Evolutionary conservation across 2,888 invertebrate species (phyloP).

Genomic region (Heliconius ethilla): DNA sequence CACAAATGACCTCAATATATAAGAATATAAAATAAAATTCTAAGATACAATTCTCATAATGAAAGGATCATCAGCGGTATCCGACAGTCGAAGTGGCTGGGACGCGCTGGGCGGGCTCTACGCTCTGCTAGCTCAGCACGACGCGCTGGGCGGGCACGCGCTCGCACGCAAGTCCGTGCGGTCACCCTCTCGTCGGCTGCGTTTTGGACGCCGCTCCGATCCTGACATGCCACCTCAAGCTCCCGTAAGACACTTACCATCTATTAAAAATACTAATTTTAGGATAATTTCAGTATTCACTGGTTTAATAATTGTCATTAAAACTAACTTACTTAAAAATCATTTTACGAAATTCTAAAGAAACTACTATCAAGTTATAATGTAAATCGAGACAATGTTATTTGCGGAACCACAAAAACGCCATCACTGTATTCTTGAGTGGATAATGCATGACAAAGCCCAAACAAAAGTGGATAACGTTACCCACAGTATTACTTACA

Average conservation of each 20-base stretch:
- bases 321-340: background rate
- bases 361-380: slow-evolving; percentile 14
- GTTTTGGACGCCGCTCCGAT: slow-evolving; percentile 89
- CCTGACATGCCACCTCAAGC: slow-evolving; percentile 82
- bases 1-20: too few species aligned
- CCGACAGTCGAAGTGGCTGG: slow-evolving; percentile 66
- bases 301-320: background rate
- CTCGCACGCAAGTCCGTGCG: slow-evolving; percentile 89
- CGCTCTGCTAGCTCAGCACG: slow-evolving; percentile 84
- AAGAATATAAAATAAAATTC: too few species aligned
- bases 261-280: background rate
- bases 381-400: background rate
- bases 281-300: too few species aligned
- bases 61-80: slow-evolving; percentile 44
- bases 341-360: too few species aligned
- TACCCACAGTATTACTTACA: slow-evolving; percentile 45
- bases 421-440: slow-evolving; percentile 41
- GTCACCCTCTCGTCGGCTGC: slow-evolving; percentile 88
- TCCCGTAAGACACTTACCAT: slow-evolving; percentile 57
- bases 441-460: slow-evolving; percentile 55
- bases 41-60: background rate
- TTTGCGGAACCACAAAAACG: slow-evolving; percentile 19
- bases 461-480: slow-evolving; percentile 52
- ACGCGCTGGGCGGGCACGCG: slow-evolving; percentile 85
- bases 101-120: slow-evolving; percentile 81